phyloP scores from a whole-genome alignment of 2,113 vertebrate species.

The Urocitellus parryii region DNA sequence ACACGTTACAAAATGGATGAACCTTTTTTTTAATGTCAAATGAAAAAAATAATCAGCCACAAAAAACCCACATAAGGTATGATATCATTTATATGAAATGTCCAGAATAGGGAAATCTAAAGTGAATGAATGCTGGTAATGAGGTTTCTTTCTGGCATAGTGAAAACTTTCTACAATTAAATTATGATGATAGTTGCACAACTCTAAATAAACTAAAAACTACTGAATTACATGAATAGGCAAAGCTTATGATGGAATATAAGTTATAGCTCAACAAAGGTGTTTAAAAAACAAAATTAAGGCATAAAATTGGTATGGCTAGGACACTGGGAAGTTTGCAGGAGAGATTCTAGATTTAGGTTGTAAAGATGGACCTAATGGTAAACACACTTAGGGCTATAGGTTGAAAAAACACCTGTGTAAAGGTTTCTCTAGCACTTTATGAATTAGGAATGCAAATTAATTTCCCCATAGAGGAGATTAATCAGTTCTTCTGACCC shows the following conservation, averaged over 20 bases:
- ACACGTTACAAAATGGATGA: neutral
- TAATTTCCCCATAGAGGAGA: neutral
- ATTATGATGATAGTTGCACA: neutral
- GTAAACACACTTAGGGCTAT: neutral
- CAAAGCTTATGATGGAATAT: neutral
- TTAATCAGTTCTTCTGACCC: neutral
- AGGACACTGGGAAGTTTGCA: neutral
- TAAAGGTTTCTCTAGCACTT: neutral
- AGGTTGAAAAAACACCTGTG: neutral
- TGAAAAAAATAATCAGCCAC: neutral
- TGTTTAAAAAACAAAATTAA: slow-evolving; percentile 53
- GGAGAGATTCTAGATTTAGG: neutral
- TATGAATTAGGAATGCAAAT: neutral
- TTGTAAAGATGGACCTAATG: neutral
- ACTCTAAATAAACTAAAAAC: slow-evolving; percentile 50
- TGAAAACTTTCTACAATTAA: slow-evolving; percentile 25
- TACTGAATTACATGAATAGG: neutral
- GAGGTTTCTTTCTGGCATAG: slow-evolving; percentile 27
- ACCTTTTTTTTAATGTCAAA: neutral
- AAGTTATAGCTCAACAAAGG: slow-evolving; percentile 20
- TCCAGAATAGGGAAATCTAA: neutral
- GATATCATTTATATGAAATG: neutral
- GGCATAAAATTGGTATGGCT: neutral
- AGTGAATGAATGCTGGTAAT: neutral
- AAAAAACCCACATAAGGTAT: neutral